Evolutionary conservation across 1,140 invertebrate species (phyloP).

Genomic region (Heliconius hermathena): DNA sequence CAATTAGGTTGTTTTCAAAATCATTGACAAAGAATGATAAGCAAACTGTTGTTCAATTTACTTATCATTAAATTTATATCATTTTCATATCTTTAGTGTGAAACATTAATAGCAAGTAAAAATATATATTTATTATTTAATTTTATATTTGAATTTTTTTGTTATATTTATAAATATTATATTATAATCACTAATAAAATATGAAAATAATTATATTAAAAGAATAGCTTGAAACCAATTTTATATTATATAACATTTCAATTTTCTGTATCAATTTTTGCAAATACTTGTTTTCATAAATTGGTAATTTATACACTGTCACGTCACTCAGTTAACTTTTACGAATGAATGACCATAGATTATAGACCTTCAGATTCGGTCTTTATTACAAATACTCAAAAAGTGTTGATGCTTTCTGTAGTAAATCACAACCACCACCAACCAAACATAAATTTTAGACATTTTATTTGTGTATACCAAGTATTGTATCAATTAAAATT

Average conservation of each 20-base stretch:
- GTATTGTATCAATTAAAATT: conserved; percentile 72
- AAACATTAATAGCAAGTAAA: too few species aligned
- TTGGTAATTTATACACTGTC: conserved; percentile 39
- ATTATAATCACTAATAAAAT: not conserved
- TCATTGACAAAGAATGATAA: not conserved
- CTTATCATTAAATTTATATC: too few species aligned
- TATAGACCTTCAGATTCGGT: conserved; percentile 53
- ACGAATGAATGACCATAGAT: conserved; percentile 71
- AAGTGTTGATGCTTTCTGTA: conserved; percentile 82
- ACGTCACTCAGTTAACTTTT: conserved; percentile 58
- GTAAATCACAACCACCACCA: conserved; percentile 80
- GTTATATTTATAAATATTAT: too few species aligned
- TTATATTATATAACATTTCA: not conserved
- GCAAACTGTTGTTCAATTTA: too few species aligned
- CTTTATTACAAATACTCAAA: conserved; percentile 77
- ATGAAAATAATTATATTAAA: not conserved
- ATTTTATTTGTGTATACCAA: conserved; percentile 70
- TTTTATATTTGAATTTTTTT: too few species aligned
- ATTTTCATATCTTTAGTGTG: too few species aligned
- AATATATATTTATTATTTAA: too few species aligned
- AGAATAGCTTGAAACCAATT: not conserved
- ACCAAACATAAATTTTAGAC: conserved; percentile 78
- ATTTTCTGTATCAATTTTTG: not conserved
- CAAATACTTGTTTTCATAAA: not conserved
- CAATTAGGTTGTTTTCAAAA: not conserved